Conservation (phyloP, 2,797 vertebrate genomes). For the Thripadectes ignobilis region DNA sequence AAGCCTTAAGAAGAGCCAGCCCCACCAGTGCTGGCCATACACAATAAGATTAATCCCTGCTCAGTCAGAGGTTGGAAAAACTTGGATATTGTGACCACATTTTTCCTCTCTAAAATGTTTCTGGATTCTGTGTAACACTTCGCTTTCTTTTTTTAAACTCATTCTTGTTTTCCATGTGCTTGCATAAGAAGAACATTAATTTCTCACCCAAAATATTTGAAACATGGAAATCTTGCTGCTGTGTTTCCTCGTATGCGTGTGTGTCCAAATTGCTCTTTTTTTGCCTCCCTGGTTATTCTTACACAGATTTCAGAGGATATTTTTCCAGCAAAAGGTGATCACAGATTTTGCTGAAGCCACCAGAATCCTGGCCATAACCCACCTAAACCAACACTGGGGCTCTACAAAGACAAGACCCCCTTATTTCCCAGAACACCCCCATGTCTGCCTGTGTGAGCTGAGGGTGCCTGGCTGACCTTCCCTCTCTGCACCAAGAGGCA, state of each 20-base stretch:
- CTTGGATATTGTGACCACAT: background rate
- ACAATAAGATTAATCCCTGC: background rate
- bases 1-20: background rate
- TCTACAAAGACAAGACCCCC: background rate
- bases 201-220: background rate
- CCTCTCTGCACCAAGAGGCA: rapidly evolving
- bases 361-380: background rate
- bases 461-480: background rate
- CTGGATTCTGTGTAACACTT: background rate
- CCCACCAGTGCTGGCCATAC: background rate
- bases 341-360: background rate
- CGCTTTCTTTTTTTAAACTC: background rate
- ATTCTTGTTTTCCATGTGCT: background rate
- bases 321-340: background rate
- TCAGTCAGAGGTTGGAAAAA: background rate
- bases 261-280: background rate
- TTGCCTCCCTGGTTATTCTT: background rate
- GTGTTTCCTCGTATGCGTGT: background rate
- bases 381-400: background rate
- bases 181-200: background rate
- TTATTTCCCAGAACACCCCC: background rate
- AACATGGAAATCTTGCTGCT: background rate
- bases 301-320: background rate
- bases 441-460: rapidly evolving
- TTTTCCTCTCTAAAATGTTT: background rate